Base-by-base conservation (phyloP, 2,888 invertebrate genomes). In the Leptopilina myrica region DNA sequence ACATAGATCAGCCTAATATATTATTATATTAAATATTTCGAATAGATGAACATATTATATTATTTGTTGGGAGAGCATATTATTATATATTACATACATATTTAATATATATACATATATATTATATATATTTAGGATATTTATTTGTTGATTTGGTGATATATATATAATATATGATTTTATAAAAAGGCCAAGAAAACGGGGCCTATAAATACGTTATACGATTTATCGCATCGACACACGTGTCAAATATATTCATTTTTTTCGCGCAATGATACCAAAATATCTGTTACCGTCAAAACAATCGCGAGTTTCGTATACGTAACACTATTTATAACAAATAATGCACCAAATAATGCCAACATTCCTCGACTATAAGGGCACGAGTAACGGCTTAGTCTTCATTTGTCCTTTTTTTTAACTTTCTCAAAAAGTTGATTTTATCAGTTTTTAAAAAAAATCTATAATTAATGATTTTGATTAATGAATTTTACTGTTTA, bases 1-100 rank as follows among this genome's bases (percentile, higher is more conserved):
- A 86, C 84, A 87, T 86, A 88, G 86, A 87, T 87, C 85, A 85
- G 88, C 88, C 89, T 88, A 89, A 89, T 86, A 85, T 86, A 87
- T 86, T 84, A 84, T 81, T 83, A 86, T 85, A 86, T 85, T 79
- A 80, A 82, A 84, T 81, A 83, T 82, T 83, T 83, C 81, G 76
- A 82, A 83, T 82, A 83, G 82, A 83, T 78, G 80, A 81, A 84
- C 56, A 76, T 80, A 80, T 82, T 88, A 85, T 90, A 90, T 90
- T 89, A 89, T 90, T 91, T 90, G 91, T 91, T 91, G 90, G 90
- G 88, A 90, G 90, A 90, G 87, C 87, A 88, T 88, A 89, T 89
- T 87, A 87, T 86, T 89, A 88, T 33, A 33, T 89, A 84, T 86
- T 84, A 86, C 85, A 85, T 84, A 84, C 84, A 87, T 87, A 87